Conservation (phyloP, 2,888 invertebrate species). For the Luperina testacea region DNA sequence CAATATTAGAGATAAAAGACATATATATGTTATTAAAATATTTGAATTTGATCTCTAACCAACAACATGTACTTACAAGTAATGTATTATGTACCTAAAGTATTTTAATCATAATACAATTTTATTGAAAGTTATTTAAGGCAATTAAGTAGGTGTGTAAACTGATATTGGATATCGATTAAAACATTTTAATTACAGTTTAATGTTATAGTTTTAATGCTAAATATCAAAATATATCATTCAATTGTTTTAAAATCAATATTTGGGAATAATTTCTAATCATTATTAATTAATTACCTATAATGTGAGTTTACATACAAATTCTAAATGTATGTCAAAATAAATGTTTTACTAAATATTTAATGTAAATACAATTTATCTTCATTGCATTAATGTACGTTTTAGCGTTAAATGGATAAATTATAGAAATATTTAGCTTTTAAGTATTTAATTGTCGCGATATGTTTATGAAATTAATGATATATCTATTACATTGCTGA, state of each 20-base stretch:
- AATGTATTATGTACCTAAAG: slow-evolving; percentile 14
- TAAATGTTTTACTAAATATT: slow-evolving; percentile 50
- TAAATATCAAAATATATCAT: not conserved
- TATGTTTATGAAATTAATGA: slow-evolving; percentile 71
- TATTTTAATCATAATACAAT: slow-evolving; percentile 21
- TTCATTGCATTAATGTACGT: slow-evolving; percentile 54
- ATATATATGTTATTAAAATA: not conserved
- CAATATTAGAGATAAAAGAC: not conserved
- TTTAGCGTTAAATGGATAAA: slow-evolving; percentile 54
- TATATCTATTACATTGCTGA: slow-evolving; percentile 69
- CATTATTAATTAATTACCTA: not conserved
- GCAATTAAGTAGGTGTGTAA: slow-evolving; percentile 21
- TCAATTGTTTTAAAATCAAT: not conserved
- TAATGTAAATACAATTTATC: slow-evolving; percentile 64
- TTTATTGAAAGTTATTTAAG: slow-evolving; percentile 37
- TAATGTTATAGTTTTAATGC: not conserved
- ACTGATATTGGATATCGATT: slow-evolving; percentile 18
- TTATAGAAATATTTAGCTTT: slow-evolving; percentile 52
- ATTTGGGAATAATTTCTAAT: not conserved
- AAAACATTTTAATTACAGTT: not conserved
- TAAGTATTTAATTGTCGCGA: slow-evolving; percentile 62
- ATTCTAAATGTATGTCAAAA: slow-evolving; percentile 32
- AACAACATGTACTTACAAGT: slow-evolving; percentile 8
- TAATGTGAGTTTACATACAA: slow-evolving; percentile 30
- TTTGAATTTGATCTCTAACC: slow-evolving; percentile 3